phyloP scores from a whole-genome alignment of 2,888 invertebrate genomes.

The Andrena trimmerana region DNA sequence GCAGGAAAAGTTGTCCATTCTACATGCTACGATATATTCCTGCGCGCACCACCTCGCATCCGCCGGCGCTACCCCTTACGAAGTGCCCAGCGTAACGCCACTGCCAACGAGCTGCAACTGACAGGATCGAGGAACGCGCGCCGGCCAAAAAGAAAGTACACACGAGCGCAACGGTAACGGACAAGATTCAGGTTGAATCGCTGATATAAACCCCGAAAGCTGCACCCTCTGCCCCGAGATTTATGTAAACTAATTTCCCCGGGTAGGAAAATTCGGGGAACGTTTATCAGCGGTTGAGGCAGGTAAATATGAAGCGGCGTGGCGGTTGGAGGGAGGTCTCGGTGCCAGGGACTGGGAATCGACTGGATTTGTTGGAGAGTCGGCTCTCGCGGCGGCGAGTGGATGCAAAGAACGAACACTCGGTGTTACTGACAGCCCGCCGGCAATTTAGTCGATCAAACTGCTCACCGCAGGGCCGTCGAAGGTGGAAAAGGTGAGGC shows the following conservation, averaged over 20 bases:
- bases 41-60: no score
- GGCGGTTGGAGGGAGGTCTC: conserved; percentile 26
- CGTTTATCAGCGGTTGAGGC: conserved; percentile 32
- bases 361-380: conserved; percentile 55
- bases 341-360: conserved; percentile 50
- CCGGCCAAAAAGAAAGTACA: background rate
- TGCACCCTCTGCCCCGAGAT: background rate
- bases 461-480: conserved; percentile 65
- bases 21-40: no score
- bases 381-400: conserved; percentile 55
- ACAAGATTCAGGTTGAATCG: conserved; percentile 3
- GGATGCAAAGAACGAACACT: conserved; percentile 65
- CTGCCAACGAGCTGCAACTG: background rate
- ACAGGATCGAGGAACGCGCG: background rate
- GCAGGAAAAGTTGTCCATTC: no score
- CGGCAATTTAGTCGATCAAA: conserved; percentile 71
- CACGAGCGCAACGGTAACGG: conserved; percentile 7
- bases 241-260: conserved; percentile 50
- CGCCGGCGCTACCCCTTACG: no score
- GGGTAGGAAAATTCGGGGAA: conserved; percentile 6
- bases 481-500: conserved; percentile 59
- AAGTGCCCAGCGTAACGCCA: no score
- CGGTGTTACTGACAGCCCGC: conserved; percentile 66
- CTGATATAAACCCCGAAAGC: conserved; percentile 31
- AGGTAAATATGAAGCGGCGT: conserved; percentile 25